Evolutionary conservation across 2,113 vertebrate species (phyloP).

Genomic region (Amphiprion ocellaris): DNA sequence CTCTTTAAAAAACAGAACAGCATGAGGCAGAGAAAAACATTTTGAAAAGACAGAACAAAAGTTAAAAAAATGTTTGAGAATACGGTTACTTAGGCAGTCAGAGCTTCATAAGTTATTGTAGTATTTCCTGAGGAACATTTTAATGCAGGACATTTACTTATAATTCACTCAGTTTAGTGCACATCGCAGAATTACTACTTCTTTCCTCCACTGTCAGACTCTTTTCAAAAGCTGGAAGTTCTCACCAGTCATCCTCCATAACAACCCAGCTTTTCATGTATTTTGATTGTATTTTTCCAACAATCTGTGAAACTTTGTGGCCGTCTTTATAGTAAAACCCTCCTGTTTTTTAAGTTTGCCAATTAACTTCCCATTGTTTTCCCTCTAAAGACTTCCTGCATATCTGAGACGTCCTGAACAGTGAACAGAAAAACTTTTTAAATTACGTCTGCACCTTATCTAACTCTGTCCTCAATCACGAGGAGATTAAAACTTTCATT

Average conservation of each 20-base stretch:
- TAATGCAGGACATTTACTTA: not conserved
- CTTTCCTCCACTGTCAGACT: not conserved
- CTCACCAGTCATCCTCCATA: not conserved
- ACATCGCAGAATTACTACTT: too few relatives aligned
- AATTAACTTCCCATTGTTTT: not conserved
- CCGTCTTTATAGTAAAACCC: not conserved
- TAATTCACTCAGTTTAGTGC: not conserved
- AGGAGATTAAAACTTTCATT: constrained; percentile 24
- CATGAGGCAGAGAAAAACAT: too few relatives aligned
- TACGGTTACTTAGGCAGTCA: too few relatives aligned
- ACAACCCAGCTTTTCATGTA: not conserved
- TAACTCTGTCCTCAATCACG: constrained; percentile 7
- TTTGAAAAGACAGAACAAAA: too few relatives aligned
- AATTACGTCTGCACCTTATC: constrained; percentile 38
- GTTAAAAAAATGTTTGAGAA: too few relatives aligned
- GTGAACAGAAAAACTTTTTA: not conserved
- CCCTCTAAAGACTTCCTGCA: not conserved
- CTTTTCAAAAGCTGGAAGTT: constrained; percentile 7
- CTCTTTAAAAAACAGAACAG: too few relatives aligned
- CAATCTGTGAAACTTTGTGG: not conserved
- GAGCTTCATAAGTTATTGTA: too few relatives aligned
- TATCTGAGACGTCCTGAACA: not conserved
- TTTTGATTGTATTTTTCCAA: not conserved
- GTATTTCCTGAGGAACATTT: too few relatives aligned
- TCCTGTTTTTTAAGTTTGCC: not conserved